Conservation (phyloP, 1,140 invertebrate species). For the Carposina sasakii region DNA sequence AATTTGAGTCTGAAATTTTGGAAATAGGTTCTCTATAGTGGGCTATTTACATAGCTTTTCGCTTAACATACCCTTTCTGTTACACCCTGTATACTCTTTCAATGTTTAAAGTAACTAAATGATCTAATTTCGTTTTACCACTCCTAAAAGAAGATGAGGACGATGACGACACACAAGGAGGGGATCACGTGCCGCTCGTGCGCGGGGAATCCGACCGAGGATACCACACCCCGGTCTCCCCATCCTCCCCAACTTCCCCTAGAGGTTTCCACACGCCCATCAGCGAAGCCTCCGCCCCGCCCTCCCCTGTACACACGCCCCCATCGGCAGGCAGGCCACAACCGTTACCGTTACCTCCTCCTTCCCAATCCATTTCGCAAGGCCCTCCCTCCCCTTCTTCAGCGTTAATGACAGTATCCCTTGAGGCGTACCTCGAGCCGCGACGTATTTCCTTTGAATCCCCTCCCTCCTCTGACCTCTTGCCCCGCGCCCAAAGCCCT, state of each 20-base stretch:
- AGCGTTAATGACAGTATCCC: conserved; percentile 84
- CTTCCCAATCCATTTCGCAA: conserved; percentile 68
- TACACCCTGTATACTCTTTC: too few relatives aligned
- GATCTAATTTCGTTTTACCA: too few relatives aligned
- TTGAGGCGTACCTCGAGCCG: conserved; percentile 90
- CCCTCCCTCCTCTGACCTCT: conserved; percentile 80
- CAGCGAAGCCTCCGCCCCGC: conserved; percentile 76
- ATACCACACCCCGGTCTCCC: conserved; percentile 65
- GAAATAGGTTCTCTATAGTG: too few relatives aligned
- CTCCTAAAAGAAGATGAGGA: conserved; percentile 38
- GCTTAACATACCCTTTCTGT: too few relatives aligned
- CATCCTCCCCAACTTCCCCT: conserved; percentile 60
- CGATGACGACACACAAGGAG: conserved; percentile 47
- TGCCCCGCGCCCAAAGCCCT: conserved; percentile 77
- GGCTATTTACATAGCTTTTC: too few relatives aligned
- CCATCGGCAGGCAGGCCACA: conserved; percentile 42
- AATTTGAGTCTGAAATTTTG: too few relatives aligned
- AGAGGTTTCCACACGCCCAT: conserved; percentile 79
- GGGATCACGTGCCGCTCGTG: conserved; percentile 58
- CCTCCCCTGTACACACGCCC: conserved; percentile 50
- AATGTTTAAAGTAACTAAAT: too few relatives aligned
- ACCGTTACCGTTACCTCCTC: conserved; percentile 75
- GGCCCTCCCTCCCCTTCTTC: conserved; percentile 85
- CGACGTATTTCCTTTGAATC: conserved; percentile 84
- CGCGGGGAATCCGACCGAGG: conserved; percentile 56